phyloP scores from a whole-genome alignment of 1,140 invertebrate species.

The Gonioctena quinquepunctata region DNA sequence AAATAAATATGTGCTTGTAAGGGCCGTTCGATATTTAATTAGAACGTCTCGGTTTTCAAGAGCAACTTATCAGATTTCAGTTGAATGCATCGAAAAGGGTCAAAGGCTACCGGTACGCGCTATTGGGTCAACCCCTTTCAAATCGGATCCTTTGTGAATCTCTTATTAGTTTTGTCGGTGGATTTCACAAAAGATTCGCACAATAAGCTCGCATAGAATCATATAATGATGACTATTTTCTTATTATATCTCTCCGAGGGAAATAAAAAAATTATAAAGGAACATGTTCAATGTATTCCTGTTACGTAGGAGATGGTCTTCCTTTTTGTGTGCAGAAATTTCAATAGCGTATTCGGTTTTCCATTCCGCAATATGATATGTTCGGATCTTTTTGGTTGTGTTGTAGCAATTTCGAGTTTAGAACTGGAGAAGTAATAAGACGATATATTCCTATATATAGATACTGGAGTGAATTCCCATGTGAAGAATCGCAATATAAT shows the following conservation, averaged over 20 bases:
- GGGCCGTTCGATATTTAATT: not conserved
- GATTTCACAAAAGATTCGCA: conserved; percentile 12
- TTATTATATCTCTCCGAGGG: not conserved
- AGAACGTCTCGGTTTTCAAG: conserved; percentile 2
- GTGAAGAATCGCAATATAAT: no score
- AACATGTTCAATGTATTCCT: not conserved
- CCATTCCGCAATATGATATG: not conserved
- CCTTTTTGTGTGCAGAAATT: not conserved
- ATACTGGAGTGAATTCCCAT: no score
- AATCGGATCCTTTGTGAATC: conserved; percentile 17
- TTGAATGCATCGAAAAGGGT: conserved; percentile 12
- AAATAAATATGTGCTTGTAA: not conserved
- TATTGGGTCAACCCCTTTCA: conserved; percentile 17
- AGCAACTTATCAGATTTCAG: conserved; percentile 16
- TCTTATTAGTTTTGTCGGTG: conserved; percentile 19
- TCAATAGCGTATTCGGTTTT: not conserved
- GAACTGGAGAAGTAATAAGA: no score
- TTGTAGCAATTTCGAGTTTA: no score
- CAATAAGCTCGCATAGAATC: conserved; percentile 7
- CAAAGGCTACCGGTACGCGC: conserved; percentile 4
- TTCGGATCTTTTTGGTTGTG: no score
- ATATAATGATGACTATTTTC: not conserved
- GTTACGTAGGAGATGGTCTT: not conserved
- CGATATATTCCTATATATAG: no score
- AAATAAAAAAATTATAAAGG: not conserved